phyloP scores from a whole-genome alignment of 2,888 invertebrate species.

The Drosophila affinis region DNA sequence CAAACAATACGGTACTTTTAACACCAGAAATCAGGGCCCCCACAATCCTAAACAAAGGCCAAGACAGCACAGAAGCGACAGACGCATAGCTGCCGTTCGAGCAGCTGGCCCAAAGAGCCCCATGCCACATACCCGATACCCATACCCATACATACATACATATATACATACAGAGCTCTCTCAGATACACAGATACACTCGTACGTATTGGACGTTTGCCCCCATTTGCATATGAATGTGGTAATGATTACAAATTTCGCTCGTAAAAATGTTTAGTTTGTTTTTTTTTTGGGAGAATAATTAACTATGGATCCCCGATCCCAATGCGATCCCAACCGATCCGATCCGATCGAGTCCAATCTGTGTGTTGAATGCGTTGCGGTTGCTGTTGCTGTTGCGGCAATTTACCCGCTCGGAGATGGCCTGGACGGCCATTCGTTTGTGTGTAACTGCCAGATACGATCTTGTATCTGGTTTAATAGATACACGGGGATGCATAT shows the following conservation, averaged over 20 bases:
- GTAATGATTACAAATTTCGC: conserved; percentile 80
- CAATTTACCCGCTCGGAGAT: conserved; percentile 61
- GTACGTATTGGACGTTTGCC: conserved; percentile 43
- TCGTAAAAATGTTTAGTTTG: conserved; percentile 77
- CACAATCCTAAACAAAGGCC: conserved; percentile 61
- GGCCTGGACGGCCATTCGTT: conserved; percentile 4
- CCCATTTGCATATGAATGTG: conserved; percentile 77
- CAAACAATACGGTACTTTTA: conserved; percentile 79
- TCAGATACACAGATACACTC: conserved; percentile 37
- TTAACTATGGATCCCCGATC: conserved; percentile 66
- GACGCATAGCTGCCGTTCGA: conserved; percentile 74
- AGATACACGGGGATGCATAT: conserved; percentile 27
- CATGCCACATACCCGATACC: not conserved
- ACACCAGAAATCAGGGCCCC: conserved; percentile 65
- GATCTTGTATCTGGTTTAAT: conserved; percentile 54
- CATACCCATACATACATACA: too few relatives aligned
- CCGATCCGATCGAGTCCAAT: conserved; percentile 27
- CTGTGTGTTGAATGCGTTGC: conserved; percentile 59
- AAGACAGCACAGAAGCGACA: conserved; percentile 79
- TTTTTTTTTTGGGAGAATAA: conserved; percentile 66
- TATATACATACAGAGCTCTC: not conserved
- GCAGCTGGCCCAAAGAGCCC: conserved; percentile 57
- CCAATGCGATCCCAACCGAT: conserved; percentile 14
- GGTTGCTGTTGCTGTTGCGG: conserved; percentile 56
- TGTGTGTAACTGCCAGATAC: conserved; percentile 65